Base-by-base conservation (phyloP, 2,113 vertebrate genomes). In the Mobula birostris region DNA sequence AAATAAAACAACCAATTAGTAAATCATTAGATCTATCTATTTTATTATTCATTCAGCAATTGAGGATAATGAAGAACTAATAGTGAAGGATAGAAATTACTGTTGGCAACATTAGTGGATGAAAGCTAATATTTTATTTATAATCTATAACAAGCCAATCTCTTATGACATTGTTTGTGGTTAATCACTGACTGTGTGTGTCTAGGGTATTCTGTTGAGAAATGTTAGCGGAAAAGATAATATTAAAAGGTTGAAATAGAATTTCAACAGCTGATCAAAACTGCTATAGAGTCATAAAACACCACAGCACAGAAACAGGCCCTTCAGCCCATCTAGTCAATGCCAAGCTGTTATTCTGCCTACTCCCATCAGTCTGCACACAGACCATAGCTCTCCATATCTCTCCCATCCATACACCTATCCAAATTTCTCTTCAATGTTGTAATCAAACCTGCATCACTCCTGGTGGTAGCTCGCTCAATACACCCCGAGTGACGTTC, bases 51-150 rank as follows among this genome's bases (percentile, higher is more conserved):
- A 90, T 66, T 90, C 85, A 19, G 85, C 61, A 32, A 66, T 66
- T 66, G 27, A 68, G n/a, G 14, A 19, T 68, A 90, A 68, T 7
- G 61, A 68, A 90, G 61, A 90, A 66, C 85, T 63, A 90, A 90
- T 29, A 66, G 85, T 8, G 32, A 66, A 19, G 61, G 29, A 32
- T 66, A 2, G 63, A 90, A 66, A 90, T 68, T 32, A 90, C 32
- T 68, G n/a, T 66, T 90, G 85, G 27, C n/a, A 17, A 32, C n/a
- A 90, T 66, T 24, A 90, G 85, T 19, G 14, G 5, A n/a, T 68
- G 85, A 90, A 68, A 66, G 85, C 29, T 90, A 66, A 90, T 90
- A n/a, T 90, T 32, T 90, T 90, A 90, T 68, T 90, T 90, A 90
- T 90, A 32, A 88, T 36, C 85, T 66, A 90, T 9, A 90, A 32